Evolutionary conservation across 2,888 invertebrate genomes (phyloP).

Genomic region (Thymelicus sylvestris): DNA sequence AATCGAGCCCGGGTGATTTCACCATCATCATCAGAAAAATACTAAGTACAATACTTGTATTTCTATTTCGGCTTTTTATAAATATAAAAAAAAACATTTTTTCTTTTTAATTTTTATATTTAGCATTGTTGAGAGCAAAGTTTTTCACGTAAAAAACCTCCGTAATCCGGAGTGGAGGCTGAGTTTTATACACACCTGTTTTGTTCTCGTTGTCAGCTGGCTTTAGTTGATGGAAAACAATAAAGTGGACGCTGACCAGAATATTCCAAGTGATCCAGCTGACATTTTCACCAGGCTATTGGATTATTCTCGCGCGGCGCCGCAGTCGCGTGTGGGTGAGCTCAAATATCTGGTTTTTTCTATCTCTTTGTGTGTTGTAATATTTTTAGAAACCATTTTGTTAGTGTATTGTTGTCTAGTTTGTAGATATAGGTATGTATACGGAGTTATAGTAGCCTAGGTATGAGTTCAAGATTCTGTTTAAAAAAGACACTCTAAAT

Average conservation of each 20-base stretch:
- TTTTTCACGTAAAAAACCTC: background rate
- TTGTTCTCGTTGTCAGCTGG: constrained; percentile 27
- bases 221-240: constrained; percentile 33
- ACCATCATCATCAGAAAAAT: too few species aligned
- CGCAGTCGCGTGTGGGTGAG: constrained; percentile 11
- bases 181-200: constrained; percentile 9
- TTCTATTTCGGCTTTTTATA: background rate
- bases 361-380: background rate
- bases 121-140: background rate
- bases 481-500: too few species aligned
- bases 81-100: background rate
- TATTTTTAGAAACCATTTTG: background rate
- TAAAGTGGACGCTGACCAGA: constrained; percentile 22
- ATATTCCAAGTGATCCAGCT: constrained; percentile 27
- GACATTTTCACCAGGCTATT: constrained; percentile 28
- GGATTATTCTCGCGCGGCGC: constrained; percentile 8
- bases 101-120: too few species aligned
- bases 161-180: background rate
- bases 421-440: too few species aligned
- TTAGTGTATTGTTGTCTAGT: too few species aligned
- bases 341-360: constrained; percentile 12
- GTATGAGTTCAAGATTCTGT: too few species aligned
- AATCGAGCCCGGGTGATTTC: too few species aligned
- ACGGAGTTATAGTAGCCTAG: too few species aligned
- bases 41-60: too few species aligned